A percentile compares a stretch with the other conserved stretches of the same genome.
Evolutionary conservation across 2,888 invertebrate species (phyloP).

Genomic region (Micropterix aruncella): DNA sequence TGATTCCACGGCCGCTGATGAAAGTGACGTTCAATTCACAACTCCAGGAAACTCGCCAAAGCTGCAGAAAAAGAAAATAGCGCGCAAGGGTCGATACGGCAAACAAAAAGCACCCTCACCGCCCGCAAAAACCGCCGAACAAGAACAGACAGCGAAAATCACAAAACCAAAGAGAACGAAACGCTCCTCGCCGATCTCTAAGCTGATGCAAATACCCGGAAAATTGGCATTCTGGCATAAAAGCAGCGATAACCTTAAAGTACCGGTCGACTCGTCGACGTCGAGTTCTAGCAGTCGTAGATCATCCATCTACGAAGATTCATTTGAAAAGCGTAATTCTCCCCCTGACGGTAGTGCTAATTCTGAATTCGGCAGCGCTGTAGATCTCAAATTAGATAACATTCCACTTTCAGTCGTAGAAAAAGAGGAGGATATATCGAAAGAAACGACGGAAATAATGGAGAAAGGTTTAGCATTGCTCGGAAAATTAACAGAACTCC

Average conservation of each 20-base stretch:
- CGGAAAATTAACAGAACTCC: slow-evolving; percentile 21
- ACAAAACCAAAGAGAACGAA: slow-evolving; percentile 2
- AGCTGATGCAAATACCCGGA: slow-evolving; percentile 37
- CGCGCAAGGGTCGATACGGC: slow-evolving; percentile 27
- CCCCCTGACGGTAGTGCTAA: slow-evolving; percentile 3
- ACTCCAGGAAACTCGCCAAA: slow-evolving; percentile 34
- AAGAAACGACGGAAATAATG: slow-evolving; percentile 24
- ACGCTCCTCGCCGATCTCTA: slow-evolving; percentile 24
- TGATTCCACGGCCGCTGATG: too few species aligned
- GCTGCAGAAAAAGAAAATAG: slow-evolving; percentile 23
- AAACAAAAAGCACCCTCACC: slow-evolving; percentile 34
- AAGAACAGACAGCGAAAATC: neutral
- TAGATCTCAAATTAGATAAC: neutral
- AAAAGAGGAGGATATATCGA: slow-evolving; percentile 17
- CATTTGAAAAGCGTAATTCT: slow-evolving; percentile 7
- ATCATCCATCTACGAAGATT: slow-evolving; percentile 17
- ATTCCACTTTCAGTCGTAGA: neutral
- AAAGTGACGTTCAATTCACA: slow-evolving; percentile 29
- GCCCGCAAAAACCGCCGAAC: slow-evolving; percentile 14
- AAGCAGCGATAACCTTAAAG: slow-evolving; percentile 25
- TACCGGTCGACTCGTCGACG: slow-evolving; percentile 22
- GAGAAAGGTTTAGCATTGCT: slow-evolving; percentile 30
- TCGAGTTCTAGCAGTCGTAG: slow-evolving; percentile 21
- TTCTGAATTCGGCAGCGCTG: neutral
- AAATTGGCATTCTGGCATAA: slow-evolving; percentile 43